Conservation (phyloP, 1,140 invertebrate genomes). For the Pogonognathellus flavescens region DNA sequence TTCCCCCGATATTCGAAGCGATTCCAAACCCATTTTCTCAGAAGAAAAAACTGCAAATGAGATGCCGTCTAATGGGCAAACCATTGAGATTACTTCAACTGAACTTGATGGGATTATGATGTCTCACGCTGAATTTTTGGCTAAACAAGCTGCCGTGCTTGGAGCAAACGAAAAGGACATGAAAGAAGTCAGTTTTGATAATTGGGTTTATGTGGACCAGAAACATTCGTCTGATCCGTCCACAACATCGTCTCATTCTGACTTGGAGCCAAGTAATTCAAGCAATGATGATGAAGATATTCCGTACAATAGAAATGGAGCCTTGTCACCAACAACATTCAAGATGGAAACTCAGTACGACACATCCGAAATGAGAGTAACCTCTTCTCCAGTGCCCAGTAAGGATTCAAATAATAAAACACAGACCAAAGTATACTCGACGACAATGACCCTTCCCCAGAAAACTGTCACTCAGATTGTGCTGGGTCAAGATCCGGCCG, state of each 20-base stretch:
- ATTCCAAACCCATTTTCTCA: constrained; percentile 31
- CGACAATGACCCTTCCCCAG: constrained; percentile 66
- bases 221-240: constrained; percentile 42
- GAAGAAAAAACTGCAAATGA: constrained; percentile 9
- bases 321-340: constrained; percentile 60
- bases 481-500: constrained; percentile 53
- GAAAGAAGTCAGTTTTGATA: constrained; percentile 66
- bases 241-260: constrained; percentile 34
- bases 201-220: constrained; percentile 68
- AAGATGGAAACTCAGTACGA: constrained; percentile 64
- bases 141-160: constrained; percentile 46
- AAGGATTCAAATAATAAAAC: constrained; percentile 30
- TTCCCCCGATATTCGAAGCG: constrained; percentile 56
- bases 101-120: constrained; percentile 67
- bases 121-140: constrained; percentile 66
- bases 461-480: constrained; percentile 67
- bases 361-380: constrained; percentile 62
- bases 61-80: constrained; percentile 49
- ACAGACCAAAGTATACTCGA: constrained; percentile 64
- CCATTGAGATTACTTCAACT: constrained; percentile 63
- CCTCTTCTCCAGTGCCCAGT: constrained; percentile 52
- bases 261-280: constrained; percentile 45
- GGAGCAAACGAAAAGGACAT: neutral
- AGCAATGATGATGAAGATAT: constrained; percentile 61
- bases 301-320: constrained; percentile 58